Evolutionary conservation across 23 tunicate species (phyloP).

Genomic region (Diplosoma virens): DNA sequence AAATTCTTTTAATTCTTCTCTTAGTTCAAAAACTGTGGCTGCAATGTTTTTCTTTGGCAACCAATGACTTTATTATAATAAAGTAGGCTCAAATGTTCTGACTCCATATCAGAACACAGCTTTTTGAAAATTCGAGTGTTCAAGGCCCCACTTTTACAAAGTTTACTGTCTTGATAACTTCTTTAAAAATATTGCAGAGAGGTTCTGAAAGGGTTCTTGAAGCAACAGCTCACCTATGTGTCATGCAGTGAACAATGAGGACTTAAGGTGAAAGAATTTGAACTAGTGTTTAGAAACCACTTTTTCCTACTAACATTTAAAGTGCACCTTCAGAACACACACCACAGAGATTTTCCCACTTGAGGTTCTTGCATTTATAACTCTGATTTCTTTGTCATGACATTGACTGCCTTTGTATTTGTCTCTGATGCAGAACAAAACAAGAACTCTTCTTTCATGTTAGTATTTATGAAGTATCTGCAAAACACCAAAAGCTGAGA

Average conservation of each 20-base stretch:
- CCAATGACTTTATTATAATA: not conserved
- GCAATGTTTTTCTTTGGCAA: not conserved
- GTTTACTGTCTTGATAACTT: not conserved
- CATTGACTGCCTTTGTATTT: too few relatives aligned
- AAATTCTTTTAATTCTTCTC: too few relatives aligned
- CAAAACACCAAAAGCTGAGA: not conserved
- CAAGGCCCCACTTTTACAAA: not conserved
- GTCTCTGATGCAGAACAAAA: too few relatives aligned
- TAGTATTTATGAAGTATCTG: not conserved
- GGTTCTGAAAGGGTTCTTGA: too few relatives aligned
- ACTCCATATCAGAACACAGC: too few relatives aligned
- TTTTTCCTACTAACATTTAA: not conserved
- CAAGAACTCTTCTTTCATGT: too few relatives aligned
- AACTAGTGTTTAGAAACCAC: not conserved
- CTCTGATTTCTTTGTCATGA: not conserved
- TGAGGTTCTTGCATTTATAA: not conserved
- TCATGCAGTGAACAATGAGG: not conserved
- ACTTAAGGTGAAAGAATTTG: not conserved
- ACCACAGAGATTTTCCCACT: not conserved
- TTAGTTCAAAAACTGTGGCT: not conserved
- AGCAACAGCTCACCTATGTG: not conserved
- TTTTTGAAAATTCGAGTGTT: too few relatives aligned
- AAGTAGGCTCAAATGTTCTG: not conserved
- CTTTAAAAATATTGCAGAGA: not conserved
- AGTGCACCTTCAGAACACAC: not conserved